These are phyloP conservation scores for Yponomeuta evonymella DNA, from an alignment of 2,888 invertebrate genomes.

Conservation along the genomic window DNA sequence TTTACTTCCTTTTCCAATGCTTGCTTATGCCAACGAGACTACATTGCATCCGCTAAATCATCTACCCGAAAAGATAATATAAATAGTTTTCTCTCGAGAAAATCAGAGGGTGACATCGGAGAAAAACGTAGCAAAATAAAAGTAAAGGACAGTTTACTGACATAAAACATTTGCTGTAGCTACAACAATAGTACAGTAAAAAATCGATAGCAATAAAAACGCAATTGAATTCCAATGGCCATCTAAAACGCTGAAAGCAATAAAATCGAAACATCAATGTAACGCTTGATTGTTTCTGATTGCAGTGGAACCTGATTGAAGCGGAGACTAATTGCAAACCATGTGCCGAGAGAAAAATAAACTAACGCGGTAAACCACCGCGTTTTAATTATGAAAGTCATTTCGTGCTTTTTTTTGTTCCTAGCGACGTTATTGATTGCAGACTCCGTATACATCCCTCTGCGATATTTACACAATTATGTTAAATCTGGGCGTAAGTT, in stretches of 20 bases:
- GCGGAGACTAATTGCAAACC: background rate
- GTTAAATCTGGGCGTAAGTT: slow-evolving; percentile 64
- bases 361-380: background rate
- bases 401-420: background rate
- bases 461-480: slow-evolving; percentile 42
- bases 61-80: background rate
- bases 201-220: background rate
- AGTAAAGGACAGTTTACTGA: too few species aligned
- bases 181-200: background rate
- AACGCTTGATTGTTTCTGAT: slow-evolving; percentile 51
- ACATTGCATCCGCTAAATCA: background rate
- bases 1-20: background rate
- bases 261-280: slow-evolving; percentile 48
- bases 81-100: background rate
- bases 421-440: slow-evolving; percentile 15
- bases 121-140: too few species aligned
- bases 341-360: background rate
- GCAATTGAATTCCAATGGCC: background rate
- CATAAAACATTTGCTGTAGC: too few species aligned
- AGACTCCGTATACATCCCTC: slow-evolving; percentile 15
- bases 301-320: slow-evolving; percentile 23
- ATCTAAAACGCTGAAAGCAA: slow-evolving; percentile 30
- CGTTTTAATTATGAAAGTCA: background rate
- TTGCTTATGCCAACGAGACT: background rate
- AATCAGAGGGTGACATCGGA: background rate